phyloP scores from a whole-genome alignment of 2,113 vertebrate genomes.

The Aptenodytes forsteri region DNA sequence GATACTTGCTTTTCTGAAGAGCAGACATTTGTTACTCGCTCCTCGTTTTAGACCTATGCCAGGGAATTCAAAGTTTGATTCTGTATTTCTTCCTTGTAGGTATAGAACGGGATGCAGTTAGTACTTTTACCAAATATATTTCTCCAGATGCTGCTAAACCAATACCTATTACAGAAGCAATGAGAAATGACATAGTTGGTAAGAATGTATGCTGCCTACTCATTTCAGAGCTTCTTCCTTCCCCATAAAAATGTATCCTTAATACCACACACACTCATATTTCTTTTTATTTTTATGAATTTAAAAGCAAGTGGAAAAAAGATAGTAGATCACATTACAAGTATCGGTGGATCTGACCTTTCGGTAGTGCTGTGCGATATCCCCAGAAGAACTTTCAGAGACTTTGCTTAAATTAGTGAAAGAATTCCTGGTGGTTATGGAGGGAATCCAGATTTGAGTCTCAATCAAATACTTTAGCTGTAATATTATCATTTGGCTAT shows the following conservation, averaged over 20 bases:
- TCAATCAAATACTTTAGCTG: neutral
- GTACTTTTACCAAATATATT: slow-evolving; percentile 97
- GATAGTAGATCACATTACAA: neutral
- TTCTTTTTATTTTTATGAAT: neutral
- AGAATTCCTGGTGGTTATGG: neutral
- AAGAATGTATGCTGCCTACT: slow-evolving; percentile 52
- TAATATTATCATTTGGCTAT: neutral
- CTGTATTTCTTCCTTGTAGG: slow-evolving; percentile 72
- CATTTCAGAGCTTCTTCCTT: neutral
- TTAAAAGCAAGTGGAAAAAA: neutral
- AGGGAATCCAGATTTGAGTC: neutral
- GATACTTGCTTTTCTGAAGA: neutral
- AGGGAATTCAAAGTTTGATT: neutral
- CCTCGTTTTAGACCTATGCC: neutral
- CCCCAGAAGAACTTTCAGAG: neutral
- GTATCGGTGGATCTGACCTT: neutral
- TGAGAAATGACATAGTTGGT: slow-evolving; percentile 98
- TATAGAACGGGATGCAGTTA: slow-evolving; percentile 97
- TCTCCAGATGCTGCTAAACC: slow-evolving; percentile 96
- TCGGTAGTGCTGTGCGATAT: neutral
- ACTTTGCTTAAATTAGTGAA: neutral
- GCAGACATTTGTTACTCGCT: neutral
- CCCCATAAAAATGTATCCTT: neutral
- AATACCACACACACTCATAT: neutral
- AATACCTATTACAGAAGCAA: slow-evolving; percentile 93